Conservation (phyloP, 2,888 invertebrate genomes). For the Hartigia nigra region DNA sequence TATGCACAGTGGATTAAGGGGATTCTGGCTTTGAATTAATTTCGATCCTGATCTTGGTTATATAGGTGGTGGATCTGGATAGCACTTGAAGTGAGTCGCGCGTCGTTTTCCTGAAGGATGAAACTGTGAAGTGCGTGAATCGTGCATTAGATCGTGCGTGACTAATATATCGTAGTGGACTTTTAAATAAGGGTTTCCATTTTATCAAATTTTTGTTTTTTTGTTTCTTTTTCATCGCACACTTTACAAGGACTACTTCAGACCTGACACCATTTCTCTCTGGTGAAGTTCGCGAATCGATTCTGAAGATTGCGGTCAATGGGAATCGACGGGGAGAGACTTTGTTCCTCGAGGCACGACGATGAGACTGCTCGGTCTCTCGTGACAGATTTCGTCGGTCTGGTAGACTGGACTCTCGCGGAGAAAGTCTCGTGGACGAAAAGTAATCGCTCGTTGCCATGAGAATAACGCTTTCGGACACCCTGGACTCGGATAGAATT, state of each 20-base stretch:
- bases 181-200: neutral
- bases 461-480: neutral
- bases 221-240: too few species aligned
- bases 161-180: neutral
- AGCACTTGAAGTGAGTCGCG: neutral
- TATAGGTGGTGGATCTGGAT: neutral
- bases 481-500: neutral
- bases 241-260: neutral
- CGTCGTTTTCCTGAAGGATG: neutral
- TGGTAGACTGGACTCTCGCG: neutral
- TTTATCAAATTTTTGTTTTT: neutral
- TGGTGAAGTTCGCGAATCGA: neutral
- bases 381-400: neutral
- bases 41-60: neutral
- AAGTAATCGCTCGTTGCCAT: neutral
- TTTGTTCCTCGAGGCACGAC: constrained; percentile 21
- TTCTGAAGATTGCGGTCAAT: constrained; percentile 3
- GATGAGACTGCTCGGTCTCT: neutral
- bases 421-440: neutral
- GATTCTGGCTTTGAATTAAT: neutral
- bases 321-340: constrained; percentile 13
- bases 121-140: neutral
- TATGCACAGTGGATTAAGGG: neutral
- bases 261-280: neutral
- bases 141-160: neutral